Evolutionary conservation across 2,113 vertebrate species (phyloP), one percentile per base, ranked within the genome.

Genomic region (Platysteira castanea): DNA sequence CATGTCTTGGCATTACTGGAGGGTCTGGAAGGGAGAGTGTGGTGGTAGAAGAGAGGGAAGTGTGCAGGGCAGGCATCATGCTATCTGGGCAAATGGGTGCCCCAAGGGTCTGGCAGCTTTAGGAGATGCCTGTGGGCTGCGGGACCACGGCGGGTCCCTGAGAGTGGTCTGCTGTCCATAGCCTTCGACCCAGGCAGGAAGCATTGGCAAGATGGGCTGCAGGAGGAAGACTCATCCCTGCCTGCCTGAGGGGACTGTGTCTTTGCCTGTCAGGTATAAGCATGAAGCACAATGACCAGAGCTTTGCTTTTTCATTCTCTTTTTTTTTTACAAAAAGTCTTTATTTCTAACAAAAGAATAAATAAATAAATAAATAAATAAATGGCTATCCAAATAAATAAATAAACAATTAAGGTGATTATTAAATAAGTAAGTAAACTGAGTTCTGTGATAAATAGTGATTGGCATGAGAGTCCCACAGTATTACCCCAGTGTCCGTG

Each of bases 101-200:
- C 67, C 19, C 15, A 1, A 1, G 6, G 21, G 5, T 67, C 37
- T n/a, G 9, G 57, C 47, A 33, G 27, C 31, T 39, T 18, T 3
- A 2, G 47, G 47, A 83, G 67, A 44, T 80, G 42, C 9, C 18
- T 53, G 16, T 21, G 31, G 22, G 16, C 9, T 53, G 60, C 17
- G 74, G 54, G 23, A 42, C 22, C 15, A 3, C 17, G 4, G 9
- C 4, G 2, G 10, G 14, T 59, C 18, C 30, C 7, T 12, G 10
- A 22, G 30, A 53, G 20, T 23, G 19, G 9, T 42, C 30, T 30
- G 14, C 39, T 60, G 6, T 56, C 7, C 2, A 0, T 9, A 69
- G 33, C 24, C 12, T 44, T 87, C 0, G 0, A 15, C 5, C 1
- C 0, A 9, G 20, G 5, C 26, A 15, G 35, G 33, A 60, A 6